phyloP scores from a whole-genome alignment of 1,140 invertebrate species.

The Zeugodacus cucurbitae region DNA sequence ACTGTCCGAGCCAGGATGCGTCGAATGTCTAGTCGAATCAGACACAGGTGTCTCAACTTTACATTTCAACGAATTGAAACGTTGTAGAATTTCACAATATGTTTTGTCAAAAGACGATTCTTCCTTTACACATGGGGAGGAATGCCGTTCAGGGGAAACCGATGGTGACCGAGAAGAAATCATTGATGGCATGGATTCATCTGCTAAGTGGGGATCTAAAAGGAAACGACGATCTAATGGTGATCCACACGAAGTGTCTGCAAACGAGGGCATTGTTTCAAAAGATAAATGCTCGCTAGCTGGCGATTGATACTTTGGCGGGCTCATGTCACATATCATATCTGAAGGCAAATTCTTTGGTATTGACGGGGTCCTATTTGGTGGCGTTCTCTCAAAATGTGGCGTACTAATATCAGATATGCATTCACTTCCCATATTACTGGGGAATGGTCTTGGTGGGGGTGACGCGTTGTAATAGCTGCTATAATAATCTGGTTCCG shows the following conservation, averaged over 20 bases:
- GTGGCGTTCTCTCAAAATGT: slow-evolving; percentile 10
- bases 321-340: background rate
- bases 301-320: background rate
- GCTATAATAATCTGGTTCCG: background rate
- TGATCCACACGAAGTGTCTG: background rate
- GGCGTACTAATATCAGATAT: slow-evolving; percentile 23
- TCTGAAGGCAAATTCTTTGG: slow-evolving; percentile 11
- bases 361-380: background rate
- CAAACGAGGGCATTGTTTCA: slow-evolving; percentile 4
- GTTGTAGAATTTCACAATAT: background rate
- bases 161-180: background rate
- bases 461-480: background rate
- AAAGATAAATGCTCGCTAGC: background rate
- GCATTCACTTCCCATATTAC: slow-evolving; percentile 10
- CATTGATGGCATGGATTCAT: background rate
- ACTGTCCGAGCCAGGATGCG: background rate
- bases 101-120: background rate
- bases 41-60: background rate
- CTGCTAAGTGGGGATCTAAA: background rate
- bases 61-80: background rate
- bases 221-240: background rate
- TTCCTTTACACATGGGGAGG: background rate
- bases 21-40: background rate
- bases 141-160: background rate
- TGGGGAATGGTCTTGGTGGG: background rate